A percentile compares a stretch with the other conserved stretches of the same genome.
phyloP scores from a whole-genome alignment of 2,888 invertebrate genomes.

The Siphlonurus alternatus region DNA sequence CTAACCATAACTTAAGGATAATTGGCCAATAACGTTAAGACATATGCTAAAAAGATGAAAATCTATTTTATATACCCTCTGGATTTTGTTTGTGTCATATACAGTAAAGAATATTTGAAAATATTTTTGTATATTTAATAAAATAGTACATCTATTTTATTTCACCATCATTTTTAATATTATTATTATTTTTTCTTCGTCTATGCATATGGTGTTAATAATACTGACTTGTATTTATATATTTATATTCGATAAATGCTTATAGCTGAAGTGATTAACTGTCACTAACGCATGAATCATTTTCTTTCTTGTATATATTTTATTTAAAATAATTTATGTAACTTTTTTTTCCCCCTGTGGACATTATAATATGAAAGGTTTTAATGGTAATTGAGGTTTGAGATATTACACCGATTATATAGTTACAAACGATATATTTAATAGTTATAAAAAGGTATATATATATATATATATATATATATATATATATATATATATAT shows the following conservation, averaged over 20 bases:
- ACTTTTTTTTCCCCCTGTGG: not conserved
- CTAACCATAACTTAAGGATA: not conserved
- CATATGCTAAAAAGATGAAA: not conserved
- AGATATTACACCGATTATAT: not conserved
- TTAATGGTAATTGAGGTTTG: not conserved
- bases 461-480: too few relatives aligned
- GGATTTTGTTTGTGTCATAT: not conserved
- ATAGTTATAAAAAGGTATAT: not conserved
- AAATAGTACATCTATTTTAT: too few relatives aligned
- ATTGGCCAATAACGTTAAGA: slow-evolving; percentile 1
- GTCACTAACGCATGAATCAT: not conserved
- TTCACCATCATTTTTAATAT: too few relatives aligned
- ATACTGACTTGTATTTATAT: too few relatives aligned
- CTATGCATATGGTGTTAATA: too few relatives aligned
- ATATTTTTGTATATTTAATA: too few relatives aligned
- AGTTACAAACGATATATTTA: not conserved
- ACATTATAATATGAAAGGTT: not conserved
- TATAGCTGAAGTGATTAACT: not conserved
- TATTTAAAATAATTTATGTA: not conserved
- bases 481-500: too few relatives aligned
- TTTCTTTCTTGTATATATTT: not conserved
- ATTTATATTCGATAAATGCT: not conserved
- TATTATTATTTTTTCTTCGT: too few relatives aligned
- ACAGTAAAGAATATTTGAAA: too few relatives aligned
- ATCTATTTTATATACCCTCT: not conserved